Evolutionary conservation across 2,113 vertebrate genomes (phyloP), one percentile per base, ranked within the genome.

Genomic region (Catharus minimus): DNA sequence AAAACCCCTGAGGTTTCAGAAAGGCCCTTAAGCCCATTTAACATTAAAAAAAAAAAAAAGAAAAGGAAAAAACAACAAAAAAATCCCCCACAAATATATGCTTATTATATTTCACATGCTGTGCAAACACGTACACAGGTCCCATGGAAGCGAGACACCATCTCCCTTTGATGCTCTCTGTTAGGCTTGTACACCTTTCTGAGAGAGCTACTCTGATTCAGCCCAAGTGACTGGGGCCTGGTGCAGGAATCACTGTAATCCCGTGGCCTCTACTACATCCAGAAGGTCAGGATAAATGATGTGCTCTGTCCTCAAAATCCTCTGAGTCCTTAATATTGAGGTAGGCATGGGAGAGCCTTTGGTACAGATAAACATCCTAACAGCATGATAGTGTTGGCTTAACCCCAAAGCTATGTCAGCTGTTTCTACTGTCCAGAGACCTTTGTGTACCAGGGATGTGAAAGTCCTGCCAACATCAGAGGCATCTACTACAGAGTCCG

Each of bases 331-430:
- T 79, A 93, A 81, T 61, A 79, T 30, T 88, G 86, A 90, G 76
- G 49, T 55, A 92, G 80, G 57, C 81, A 90, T 88, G 83, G 88
- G 83, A 96, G 62, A 90, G 33, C 53, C 83, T 94, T 92, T 92
- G 92, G 76, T 94, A 88, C 88, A 92, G 94, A 95, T 86, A 95
- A 95, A 96, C 92, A 95, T 92, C 92, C 88, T 93, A 91, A 94
- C 92, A 93, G 93, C 87, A 93, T 87, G 81, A 90, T 68, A 93
- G 62, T 61, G 62, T 92, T 95, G 93, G 92, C 93, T 95, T 86
- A 93, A 95, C 88, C 90, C 86, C 93, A 95, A 88, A 88, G 93
- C 92, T 84, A 92, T 88, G 88, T 95, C 95, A 95, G 95, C 93
- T 90, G 66, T 95, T 95, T 95, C 90, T 95, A 30, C 66, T 90